phyloP scores from a whole-genome alignment of 2,797 vertebrate species.

The Denticeps clupeoides region DNA sequence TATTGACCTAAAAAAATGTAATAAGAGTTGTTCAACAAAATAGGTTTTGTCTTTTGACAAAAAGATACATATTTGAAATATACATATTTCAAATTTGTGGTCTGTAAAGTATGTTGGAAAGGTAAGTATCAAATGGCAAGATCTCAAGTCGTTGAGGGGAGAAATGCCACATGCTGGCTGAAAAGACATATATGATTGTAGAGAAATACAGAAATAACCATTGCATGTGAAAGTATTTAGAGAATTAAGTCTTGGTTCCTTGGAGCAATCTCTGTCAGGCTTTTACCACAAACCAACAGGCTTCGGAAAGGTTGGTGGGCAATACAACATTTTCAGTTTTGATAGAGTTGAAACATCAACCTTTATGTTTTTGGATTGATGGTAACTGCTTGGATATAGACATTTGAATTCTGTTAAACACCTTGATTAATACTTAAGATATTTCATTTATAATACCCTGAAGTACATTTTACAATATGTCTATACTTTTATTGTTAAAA shows the following conservation, averaged over 20 bases:
- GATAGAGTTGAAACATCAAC: conserved; percentile 63
- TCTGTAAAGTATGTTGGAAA: conserved; percentile 53
- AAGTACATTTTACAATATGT: no score
- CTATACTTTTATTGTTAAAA: background rate
- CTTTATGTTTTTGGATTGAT: conserved; percentile 79
- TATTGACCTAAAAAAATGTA: no score
- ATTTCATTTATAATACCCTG: background rate
- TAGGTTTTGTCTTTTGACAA: no score
- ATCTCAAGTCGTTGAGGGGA: no score
- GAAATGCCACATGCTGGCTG: background rate
- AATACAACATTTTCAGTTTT: conserved; percentile 54
- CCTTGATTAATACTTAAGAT: background rate
- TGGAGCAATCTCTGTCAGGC: conserved; percentile 69
- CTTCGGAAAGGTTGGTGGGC: conserved; percentile 79
- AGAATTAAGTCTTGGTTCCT: conserved; percentile 61
- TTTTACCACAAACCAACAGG: conserved; percentile 81
- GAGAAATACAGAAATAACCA: conserved; percentile 7
- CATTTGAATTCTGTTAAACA: conserved; percentile 3
- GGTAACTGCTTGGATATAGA: conserved; percentile 68
- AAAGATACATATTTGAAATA: no score
- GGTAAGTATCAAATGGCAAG: conserved; percentile 96
- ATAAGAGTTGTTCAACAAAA: no score
- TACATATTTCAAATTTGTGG: conserved; percentile 82
- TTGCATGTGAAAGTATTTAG: conserved; percentile 53
- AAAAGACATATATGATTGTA: background rate